Evolutionary conservation across 2,888 invertebrate genomes (phyloP).

Genomic region (Eudemis profundana): DNA sequence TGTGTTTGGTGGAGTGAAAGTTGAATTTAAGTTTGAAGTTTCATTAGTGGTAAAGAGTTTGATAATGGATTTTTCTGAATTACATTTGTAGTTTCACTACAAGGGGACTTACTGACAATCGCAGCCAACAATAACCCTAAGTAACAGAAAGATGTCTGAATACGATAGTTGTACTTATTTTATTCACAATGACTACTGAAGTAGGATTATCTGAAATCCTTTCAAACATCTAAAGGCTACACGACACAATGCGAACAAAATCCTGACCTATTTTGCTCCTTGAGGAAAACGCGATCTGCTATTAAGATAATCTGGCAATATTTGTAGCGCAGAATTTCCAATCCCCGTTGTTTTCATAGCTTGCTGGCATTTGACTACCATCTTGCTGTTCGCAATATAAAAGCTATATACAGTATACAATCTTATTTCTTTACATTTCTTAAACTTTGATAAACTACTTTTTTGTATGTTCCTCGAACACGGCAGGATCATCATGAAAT

Average conservation of each 20-base stretch:
- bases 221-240: constrained; percentile 3
- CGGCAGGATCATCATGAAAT: too few relatives aligned
- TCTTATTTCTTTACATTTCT: too few relatives aligned
- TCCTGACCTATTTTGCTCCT: constrained; percentile 14
- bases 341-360: background rate
- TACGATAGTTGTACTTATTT: background rate
- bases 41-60: too few relatives aligned
- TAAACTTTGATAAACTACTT: too few relatives aligned
- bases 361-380: background rate
- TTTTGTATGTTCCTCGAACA: too few relatives aligned
- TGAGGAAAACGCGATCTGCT: constrained; percentile 15
- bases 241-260: constrained; percentile 9
- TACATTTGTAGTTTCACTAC: too few relatives aligned
- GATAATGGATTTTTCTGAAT: too few relatives aligned
- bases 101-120: background rate
- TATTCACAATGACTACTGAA: background rate
- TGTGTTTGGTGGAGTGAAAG: too few relatives aligned
- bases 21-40: too few relatives aligned
- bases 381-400: too few relatives aligned
- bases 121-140: background rate
- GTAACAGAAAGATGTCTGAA: background rate
- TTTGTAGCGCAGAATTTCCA: constrained; percentile 3
- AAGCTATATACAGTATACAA: too few relatives aligned
- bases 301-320: constrained; percentile 15
- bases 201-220: background rate